Evolutionary conservation across 2,888 invertebrate species (phyloP).

Genomic region (Onchidella celtica): DNA sequence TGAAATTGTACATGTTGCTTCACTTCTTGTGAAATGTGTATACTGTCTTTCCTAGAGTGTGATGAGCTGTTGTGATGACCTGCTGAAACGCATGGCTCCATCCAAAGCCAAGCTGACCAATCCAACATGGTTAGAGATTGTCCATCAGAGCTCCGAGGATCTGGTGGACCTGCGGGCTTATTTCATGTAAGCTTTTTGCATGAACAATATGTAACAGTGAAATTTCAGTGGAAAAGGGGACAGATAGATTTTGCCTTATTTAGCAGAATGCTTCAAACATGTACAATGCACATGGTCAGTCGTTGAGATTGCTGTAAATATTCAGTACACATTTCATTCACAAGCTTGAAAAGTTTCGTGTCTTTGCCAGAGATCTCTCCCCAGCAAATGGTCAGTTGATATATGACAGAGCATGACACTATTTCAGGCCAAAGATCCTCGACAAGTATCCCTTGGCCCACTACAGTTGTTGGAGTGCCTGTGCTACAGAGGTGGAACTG

Average conservation of each 20-base stretch:
- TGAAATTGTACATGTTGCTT: too few relatives aligned
- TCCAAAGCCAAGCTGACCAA: slow-evolving; percentile 70
- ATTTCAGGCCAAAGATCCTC: slow-evolving; percentile 2
- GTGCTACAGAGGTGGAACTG: slow-evolving; percentile 85
- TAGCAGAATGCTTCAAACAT: too few relatives aligned
- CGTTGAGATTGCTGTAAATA: too few relatives aligned
- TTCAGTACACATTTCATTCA: too few relatives aligned
- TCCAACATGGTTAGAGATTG: slow-evolving; percentile 76
- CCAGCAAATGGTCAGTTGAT: too few relatives aligned
- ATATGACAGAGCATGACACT: not conserved
- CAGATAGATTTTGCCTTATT: too few relatives aligned
- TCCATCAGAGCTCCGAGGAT: slow-evolving; percentile 68
- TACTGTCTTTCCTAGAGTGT: slow-evolving; percentile 49
- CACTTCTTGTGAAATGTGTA: too few relatives aligned
- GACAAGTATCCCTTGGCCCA: slow-evolving; percentile 10
- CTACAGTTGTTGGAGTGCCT: slow-evolving; percentile 80
- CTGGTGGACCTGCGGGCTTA: slow-evolving; percentile 76
- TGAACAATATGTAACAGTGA: too few relatives aligned
- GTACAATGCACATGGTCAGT: too few relatives aligned
- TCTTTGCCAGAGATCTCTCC: too few relatives aligned
- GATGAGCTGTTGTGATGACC: slow-evolving; percentile 74
- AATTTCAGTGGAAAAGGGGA: too few relatives aligned
- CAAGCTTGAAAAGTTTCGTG: too few relatives aligned
- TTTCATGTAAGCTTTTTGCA: slow-evolving; percentile 54
- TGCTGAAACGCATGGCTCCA: slow-evolving; percentile 77